These are phyloP conservation scores for Hestina assimilis DNA, from an alignment of 1,140 invertebrate genomes.

Conservation along the genomic window DNA sequence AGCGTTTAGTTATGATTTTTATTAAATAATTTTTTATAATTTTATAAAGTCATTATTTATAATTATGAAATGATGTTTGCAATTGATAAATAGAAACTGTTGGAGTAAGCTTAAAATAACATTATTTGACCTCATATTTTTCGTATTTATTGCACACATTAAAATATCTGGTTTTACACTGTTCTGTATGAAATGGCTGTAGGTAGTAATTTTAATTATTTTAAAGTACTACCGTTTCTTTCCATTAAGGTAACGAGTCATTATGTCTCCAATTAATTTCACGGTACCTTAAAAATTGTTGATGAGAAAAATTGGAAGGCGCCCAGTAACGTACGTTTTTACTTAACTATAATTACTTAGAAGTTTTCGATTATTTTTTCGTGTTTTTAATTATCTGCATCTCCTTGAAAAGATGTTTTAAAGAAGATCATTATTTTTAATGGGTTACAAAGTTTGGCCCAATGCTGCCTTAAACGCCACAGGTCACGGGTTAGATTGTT, in stretches of 20 bases:
- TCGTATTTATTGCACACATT: no score
- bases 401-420: neutral
- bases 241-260: slow-evolving; percentile 35
- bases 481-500: no score
- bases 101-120: no score
- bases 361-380: slow-evolving; percentile 6
- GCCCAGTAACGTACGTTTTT: slow-evolving; percentile 25
- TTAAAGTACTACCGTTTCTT: slow-evolving; percentile 27
- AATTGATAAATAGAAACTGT: no score
- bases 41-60: no score
- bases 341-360: slow-evolving; percentile 21
- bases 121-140: no score
- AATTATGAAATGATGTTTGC: no score
- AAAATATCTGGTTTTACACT: no score
- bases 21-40: neutral
- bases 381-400: no score
- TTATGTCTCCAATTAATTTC: slow-evolving; percentile 35
- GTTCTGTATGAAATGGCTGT: no score
- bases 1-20: no score
- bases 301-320: slow-evolving; percentile 37
- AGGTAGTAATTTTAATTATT: slow-evolving; percentile 8
- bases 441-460: neutral
- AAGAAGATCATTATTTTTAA: neutral
- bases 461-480: no score
- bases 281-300: slow-evolving; percentile 33